Evolutionary conservation across 1,140 invertebrate genomes (phyloP).

Genomic region (Drosophila jambulina): DNA sequence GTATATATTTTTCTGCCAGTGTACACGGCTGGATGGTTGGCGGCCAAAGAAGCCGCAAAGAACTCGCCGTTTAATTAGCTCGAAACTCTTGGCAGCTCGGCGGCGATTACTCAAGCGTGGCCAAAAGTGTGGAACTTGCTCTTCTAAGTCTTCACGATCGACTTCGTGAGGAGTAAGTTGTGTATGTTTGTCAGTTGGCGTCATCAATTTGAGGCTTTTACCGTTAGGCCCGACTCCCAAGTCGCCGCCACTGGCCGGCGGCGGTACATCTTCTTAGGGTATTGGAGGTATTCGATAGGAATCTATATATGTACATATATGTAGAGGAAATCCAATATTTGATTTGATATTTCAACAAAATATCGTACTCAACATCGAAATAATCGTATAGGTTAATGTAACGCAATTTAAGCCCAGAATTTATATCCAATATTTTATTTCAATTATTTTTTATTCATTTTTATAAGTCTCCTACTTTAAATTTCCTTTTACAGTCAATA

Average conservation of each 20-base stretch:
- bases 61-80: slow-evolving; percentile 67
- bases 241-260: slow-evolving; percentile 39
- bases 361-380: not conserved
- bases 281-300: not conserved
- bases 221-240: slow-evolving; percentile 67
- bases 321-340: not conserved
- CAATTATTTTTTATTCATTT: not conserved
- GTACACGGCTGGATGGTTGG: slow-evolving; percentile 21
- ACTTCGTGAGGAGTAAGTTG: slow-evolving; percentile 26
- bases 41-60: slow-evolving; percentile 32
- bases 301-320: not conserved
- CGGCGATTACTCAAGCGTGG: slow-evolving; percentile 68
- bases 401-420: not conserved
- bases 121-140: slow-evolving; percentile 61
- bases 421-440: not conserved
- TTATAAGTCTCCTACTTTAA: not conserved
- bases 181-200: slow-evolving; percentile 50
- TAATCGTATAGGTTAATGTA: not conserved
- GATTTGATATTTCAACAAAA: no score
- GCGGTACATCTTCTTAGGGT: slow-evolving; percentile 28
- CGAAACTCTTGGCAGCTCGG: slow-evolving; percentile 33
- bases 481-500: not conserved
- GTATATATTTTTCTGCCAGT: slow-evolving; percentile 40
- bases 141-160: slow-evolving; percentile 47
- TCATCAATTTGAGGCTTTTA: slow-evolving; percentile 76